Evolutionary conservation across 2,113 vertebrate species (phyloP).

Genomic region (Genyomyrus donnyi): DNA sequence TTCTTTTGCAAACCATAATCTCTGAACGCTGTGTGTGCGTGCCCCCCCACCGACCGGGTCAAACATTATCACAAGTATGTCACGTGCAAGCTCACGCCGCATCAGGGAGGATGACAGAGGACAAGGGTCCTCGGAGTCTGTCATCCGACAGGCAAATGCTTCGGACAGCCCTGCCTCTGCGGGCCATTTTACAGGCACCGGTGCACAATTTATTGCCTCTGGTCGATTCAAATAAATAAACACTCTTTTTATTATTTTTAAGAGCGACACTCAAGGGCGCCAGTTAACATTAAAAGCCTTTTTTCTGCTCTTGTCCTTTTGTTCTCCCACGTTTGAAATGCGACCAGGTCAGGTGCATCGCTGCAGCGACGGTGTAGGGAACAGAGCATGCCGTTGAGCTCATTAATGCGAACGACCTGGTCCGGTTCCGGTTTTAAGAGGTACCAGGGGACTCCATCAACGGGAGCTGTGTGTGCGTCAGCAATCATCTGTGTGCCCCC

Average conservation of each 20-base stretch:
- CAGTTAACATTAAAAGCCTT: neutral
- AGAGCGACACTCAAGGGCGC: neutral
- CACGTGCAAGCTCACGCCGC: neutral
- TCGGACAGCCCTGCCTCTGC: neutral
- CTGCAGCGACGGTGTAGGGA: neutral
- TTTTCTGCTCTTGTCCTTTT: neutral
- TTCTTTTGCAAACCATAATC: neutral
- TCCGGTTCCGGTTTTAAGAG: conserved; percentile 37
- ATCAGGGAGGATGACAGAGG: neutral
- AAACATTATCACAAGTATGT: neutral
- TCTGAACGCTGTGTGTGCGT: neutral
- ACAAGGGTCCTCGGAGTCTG: neutral
- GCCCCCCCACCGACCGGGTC: neutral
- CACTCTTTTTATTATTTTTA: neutral
- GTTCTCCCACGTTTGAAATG: neutral
- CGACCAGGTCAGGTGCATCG: neutral
- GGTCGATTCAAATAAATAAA: conserved; percentile 6
- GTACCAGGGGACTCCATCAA: conserved; percentile 48
- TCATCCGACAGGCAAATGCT: neutral
- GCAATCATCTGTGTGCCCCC: neutral
- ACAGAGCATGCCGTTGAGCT: neutral
- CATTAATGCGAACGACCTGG: neutral
- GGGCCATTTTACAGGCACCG: neutral
- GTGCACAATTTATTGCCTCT: conserved; percentile 2
- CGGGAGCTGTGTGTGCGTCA: conserved; percentile 47